Percentiles rank a stretch among this genome's conserved stretches.
phyloP scores from a whole-genome alignment of 2,113 vertebrate species.

The Rana temporaria region DNA sequence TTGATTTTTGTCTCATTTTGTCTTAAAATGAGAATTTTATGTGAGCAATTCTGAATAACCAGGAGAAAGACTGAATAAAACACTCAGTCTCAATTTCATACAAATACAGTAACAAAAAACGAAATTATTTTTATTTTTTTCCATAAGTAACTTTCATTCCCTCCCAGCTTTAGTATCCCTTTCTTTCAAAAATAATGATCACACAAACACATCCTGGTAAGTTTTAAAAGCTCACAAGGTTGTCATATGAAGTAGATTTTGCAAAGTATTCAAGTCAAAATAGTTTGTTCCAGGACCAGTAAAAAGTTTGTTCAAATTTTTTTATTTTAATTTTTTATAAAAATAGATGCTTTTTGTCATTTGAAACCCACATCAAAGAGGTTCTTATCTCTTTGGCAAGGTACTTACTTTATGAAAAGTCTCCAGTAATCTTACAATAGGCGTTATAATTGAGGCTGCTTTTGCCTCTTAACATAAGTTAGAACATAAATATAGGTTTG shows the following conservation, averaged over 20 bases:
- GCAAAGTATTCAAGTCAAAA: conserved; percentile 99
- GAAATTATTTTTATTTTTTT: conserved; percentile 70
- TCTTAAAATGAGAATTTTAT: conserved; percentile 85
- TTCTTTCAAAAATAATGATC: conserved; percentile 39
- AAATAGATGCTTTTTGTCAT: conserved; percentile 94
- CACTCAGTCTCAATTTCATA: conserved; percentile 77
- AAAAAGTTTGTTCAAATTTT: conserved; percentile 99
- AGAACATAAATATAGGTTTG: conserved; percentile 82
- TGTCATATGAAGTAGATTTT: conserved; percentile 98
- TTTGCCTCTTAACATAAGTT: conserved; percentile 83
- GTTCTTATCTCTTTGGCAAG: conserved; percentile 99
- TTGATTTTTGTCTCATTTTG: conserved; percentile 67
- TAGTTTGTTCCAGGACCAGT: conserved; percentile 99
- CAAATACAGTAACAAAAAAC: conserved; percentile 83
- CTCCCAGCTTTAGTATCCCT: conserved; percentile 70
- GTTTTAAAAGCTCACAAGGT: conserved; percentile 99
- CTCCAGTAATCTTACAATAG: conserved; percentile 94
- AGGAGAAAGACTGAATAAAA: conserved; percentile 76
- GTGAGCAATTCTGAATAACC: conserved; percentile 83
- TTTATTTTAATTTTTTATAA: conserved; percentile 88
- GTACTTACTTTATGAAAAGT: conserved; percentile 98
- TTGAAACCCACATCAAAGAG: conserved; percentile 99
- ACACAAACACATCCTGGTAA: conserved; percentile 91
- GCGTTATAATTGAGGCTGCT: conserved; percentile 88
- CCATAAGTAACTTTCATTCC: conserved; percentile 89